These are phyloP conservation scores for Acanthurus lineatus DNA, from an alignment of 2,797 vertebrate species.

Conservation along the genomic window DNA sequence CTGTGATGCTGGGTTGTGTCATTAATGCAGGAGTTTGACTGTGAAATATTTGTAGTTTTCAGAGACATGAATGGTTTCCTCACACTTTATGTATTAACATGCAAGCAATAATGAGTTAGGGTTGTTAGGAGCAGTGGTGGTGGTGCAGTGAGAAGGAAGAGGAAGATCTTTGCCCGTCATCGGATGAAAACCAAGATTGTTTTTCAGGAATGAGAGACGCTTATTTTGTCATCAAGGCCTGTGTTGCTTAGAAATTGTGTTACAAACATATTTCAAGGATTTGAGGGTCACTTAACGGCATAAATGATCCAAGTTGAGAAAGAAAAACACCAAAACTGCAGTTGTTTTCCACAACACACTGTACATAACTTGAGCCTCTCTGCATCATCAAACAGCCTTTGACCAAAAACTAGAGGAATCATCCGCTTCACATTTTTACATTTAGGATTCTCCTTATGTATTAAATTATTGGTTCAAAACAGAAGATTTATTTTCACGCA, in stretches of 20 bases:
- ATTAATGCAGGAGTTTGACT: conserved; percentile 57
- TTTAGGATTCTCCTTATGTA: conserved; percentile 33
- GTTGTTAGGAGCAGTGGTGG: conserved; percentile 59
- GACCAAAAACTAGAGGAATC: conserved; percentile 79
- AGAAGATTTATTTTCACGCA: conserved; percentile 43
- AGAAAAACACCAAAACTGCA: conserved; percentile 41
- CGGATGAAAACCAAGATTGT: conserved; percentile 33
- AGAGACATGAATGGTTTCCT: conserved; percentile 43
- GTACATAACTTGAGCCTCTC: conserved; percentile 57
- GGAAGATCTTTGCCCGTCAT: conserved; percentile 31
- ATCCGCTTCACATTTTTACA: conserved; percentile 55
- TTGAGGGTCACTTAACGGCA: conserved; percentile 32
- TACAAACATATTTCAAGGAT: conserved; percentile 49
- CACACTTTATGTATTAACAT: conserved; percentile 64
- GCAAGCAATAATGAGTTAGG: conserved; percentile 85
- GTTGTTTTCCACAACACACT: conserved; percentile 14
- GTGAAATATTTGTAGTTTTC: conserved; percentile 62
- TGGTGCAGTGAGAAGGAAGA: conserved; percentile 52
- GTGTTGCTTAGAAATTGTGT: conserved; percentile 34
- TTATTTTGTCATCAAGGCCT: conserved; percentile 28
- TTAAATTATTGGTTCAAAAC: conserved; percentile 27
- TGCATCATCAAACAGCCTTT: conserved; percentile 81
- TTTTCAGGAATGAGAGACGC: conserved; percentile 44
- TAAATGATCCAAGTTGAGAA: conserved; percentile 24
- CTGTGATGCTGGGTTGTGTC: conserved; percentile 8